Base-by-base conservation (phyloP, 2,113 vertebrate species). In the Seriola dumerili region DNA sequence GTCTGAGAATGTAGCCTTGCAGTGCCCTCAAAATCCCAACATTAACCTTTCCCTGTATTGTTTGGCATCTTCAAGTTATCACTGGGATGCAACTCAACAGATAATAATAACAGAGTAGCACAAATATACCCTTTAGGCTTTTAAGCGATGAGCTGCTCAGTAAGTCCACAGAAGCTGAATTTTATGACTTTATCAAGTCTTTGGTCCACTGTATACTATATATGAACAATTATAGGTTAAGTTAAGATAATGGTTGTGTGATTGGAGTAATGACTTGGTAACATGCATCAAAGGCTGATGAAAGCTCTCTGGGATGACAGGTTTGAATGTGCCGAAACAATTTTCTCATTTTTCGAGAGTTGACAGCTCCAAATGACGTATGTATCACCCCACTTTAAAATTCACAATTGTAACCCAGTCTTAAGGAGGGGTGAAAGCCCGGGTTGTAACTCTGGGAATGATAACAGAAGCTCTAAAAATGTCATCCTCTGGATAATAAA, bases 381-480 rank as follows among this genome's bases (percentile, higher is more conserved):
- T 62, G 34, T 23, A 2, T 25, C 40, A 16, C 7, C 61, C 34
- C n/a, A 1, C n/a, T 42, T 48, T 72, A 21, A 73, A 72, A 65
- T 50, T 36, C 40, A 65, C 44, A 66, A 19, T 34, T 57, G 76
- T 58, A 79, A 1, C 5, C 14, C 36, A 5, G 8, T 62, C 7
- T 67, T 72, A 65, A 84, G 81, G 54, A 40, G 25, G 2, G 83
- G 82, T 77, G 72, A 58, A 55, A 61, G 67, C 58, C 58, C 1
- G 6, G 13, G 71, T 40, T 65, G 68, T 84, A 75, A 86, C 61
- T 66, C 21, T 12, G 12, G 11, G 36, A 25, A 44, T 65, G 44
- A 86, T 78, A 79, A 69, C n/a, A 38, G 55, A 14, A 61, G 34
- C 63, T 74, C 69, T 90, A 63, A 87, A 86, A 81, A 64, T 54